Percentiles rank a stretch among this genome's conserved stretches.
Evolutionary conservation across 2,113 vertebrate species (phyloP).

Genomic region (Scopus umbretta): DNA sequence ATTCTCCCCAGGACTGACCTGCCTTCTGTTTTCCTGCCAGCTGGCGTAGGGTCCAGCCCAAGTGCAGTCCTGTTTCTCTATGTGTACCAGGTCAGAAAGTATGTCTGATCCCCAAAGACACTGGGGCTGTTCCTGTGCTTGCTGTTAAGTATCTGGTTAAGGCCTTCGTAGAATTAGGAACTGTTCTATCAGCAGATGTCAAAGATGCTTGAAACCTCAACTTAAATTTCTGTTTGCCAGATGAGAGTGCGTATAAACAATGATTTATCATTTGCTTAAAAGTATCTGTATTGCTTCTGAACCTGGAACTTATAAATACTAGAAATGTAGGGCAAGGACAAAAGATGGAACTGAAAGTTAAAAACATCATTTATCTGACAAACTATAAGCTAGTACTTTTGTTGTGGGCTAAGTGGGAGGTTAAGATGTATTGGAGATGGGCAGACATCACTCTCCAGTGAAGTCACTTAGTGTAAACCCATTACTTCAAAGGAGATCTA

Average conservation of each 20-base stretch:
- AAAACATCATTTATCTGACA: background rate
- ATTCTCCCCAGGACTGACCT: background rate
- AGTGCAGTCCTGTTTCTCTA: background rate
- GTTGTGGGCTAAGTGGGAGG: background rate
- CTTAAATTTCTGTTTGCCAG: background rate
- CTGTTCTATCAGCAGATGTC: background rate
- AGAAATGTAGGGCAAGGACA: background rate
- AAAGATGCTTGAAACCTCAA: background rate
- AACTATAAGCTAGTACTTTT: background rate
- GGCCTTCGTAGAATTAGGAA: background rate
- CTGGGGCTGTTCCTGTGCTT: background rate
- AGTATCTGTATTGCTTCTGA: background rate
- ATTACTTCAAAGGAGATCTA: background rate
- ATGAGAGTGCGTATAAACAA: background rate
- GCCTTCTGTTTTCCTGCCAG: background rate
- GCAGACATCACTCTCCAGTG: background rate
- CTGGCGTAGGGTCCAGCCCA: background rate
- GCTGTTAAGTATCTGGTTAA: background rate
- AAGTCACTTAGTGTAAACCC: background rate
- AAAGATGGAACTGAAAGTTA: background rate
- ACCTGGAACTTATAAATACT: background rate
- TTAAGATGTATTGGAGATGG: background rate
- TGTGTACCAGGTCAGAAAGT: background rate
- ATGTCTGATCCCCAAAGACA: background rate
- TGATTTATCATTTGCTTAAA: background rate